Evolutionary conservation across 2,113 vertebrate species (phyloP).

Genomic region (Trachemys scripta): DNA sequence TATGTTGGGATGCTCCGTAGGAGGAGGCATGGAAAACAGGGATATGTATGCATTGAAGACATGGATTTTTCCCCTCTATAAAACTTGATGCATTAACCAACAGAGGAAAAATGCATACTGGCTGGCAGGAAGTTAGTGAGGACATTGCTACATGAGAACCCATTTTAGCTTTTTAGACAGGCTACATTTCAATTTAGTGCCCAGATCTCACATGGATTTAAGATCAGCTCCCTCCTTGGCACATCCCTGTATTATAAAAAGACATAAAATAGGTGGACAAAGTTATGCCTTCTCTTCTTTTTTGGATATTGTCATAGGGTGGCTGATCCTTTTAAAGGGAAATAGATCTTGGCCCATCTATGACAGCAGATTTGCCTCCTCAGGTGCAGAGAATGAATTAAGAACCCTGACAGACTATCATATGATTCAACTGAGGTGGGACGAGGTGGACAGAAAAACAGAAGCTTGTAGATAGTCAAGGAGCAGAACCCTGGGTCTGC

Average conservation of each 20-base stretch:
- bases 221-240: background rate
- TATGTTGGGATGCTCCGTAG: rapidly evolving
- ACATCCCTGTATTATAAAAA: background rate
- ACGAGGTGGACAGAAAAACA: background rate
- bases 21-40: background rate
- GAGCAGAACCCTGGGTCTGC: background rate
- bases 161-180: background rate
- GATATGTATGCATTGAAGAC: background rate
- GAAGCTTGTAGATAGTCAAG: background rate
- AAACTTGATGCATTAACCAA: background rate
- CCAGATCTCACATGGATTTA: background rate
- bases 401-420: background rate
- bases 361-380: background rate
- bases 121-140: background rate
- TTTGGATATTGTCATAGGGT: background rate
- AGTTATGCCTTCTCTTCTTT: background rate
- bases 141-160: background rate
- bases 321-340: background rate
- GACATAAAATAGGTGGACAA: background rate
- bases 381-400: background rate
- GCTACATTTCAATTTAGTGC: background rate
- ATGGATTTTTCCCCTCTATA: background rate
- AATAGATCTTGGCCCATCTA: background rate
- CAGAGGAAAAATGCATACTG: background rate
- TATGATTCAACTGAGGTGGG: background rate